Base-by-base conservation (phyloP, 2,888 invertebrate genomes). In the Sinodicranocentrus sp. region DNA sequence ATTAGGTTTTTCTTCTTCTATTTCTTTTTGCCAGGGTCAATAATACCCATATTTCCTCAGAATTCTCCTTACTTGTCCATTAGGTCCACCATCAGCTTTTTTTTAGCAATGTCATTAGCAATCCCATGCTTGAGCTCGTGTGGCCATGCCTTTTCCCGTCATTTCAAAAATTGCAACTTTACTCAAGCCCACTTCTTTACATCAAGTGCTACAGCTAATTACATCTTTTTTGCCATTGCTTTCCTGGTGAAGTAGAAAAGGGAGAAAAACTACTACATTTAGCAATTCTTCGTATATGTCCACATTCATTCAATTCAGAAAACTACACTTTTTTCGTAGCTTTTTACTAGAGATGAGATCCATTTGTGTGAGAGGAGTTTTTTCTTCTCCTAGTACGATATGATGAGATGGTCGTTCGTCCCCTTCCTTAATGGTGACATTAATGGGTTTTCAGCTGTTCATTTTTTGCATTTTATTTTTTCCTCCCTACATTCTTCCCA, bases 401-500 rank as follows among this genome's bases (percentile, higher is more conserved):
- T 67, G 44, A 82, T 82, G 68, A 68, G 82, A 75, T 82, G 68
- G 75, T 82, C 82, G 82, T 75, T 75, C 75, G 82, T 82, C 82
- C 75, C 70, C 70, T 75, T 82, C 75, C 82, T 82, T 82, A 82
- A 82, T 82, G 82, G 82, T 82, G 82, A 82, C 82, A 82, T 82
- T 85, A 85, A 85, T 85, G 82, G 82, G 72, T 73, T 85, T 82
- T 85, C 85, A 78, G 85, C 78, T 83, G 70, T 78, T 85, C 85
- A 85, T 85, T 83, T 82, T 82, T 82, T 75, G 73, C 75, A 75
- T 73, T 68, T 67, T 75, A 26, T 54, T 33, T 43, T 28, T 43
- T 33, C 54, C 17, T 43, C 43, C 39, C 25, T 43, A 17, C 70
- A 3, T 52, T 33, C 59, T 0, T 68, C 68, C 21, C 75, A 61